These are phyloP conservation scores for Saguinus midas DNA, from an alignment of 2,113 vertebrate genomes.

Conservation along the genomic window DNA sequence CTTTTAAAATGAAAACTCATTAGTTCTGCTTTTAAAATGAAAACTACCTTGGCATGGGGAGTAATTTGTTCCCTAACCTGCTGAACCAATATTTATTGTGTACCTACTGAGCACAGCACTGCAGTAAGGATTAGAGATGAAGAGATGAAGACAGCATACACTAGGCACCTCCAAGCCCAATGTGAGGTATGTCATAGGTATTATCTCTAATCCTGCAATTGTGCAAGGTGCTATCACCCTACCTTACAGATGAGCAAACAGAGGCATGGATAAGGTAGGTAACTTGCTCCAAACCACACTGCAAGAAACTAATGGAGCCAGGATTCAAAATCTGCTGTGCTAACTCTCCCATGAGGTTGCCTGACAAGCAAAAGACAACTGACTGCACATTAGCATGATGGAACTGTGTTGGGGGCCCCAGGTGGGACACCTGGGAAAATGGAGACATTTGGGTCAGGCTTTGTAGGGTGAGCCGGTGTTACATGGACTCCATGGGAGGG, in stretches of 20 bases:
- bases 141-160: neutral
- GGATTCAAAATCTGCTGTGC: neutral
- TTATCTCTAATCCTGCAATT: neutral
- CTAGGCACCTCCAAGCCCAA: too few species aligned
- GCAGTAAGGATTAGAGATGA: neutral
- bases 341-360: neutral
- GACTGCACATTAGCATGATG: rapidly evolving
- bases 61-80: neutral
- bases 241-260: neutral
- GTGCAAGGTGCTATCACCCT: neutral
- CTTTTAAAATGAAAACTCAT: neutral
- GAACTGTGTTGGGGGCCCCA: neutral
- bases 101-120: neutral
- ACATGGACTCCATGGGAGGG: too few species aligned
- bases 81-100: neutral
- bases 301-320: neutral
- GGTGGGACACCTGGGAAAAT: neutral
- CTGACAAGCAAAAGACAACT: neutral
- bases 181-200: neutral
- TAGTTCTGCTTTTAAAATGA: neutral
- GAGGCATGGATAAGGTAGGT: neutral
- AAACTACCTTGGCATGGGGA: neutral
- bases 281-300: neutral
- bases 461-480: neutral
- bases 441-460: neutral